Conservation (phyloP, 2,113 vertebrate genomes). For the Pituophis catenifer region DNA sequence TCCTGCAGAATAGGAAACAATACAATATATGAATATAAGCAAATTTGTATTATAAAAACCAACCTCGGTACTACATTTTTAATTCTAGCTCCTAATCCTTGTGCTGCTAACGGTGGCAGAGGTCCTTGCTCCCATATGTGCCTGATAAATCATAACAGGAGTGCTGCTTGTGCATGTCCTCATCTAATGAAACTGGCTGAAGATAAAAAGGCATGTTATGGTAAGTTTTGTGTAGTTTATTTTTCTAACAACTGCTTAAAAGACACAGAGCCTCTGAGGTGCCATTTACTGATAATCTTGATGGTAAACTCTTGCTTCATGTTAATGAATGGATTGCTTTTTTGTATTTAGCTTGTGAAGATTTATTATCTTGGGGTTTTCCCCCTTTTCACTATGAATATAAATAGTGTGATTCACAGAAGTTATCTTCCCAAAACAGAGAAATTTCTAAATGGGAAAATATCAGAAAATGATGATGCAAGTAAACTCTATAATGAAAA, state of each 20-base stretch:
- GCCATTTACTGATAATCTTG: not conserved
- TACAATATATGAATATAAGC: not conserved
- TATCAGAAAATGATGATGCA: slow-evolving; percentile 44
- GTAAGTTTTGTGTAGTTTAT: slow-evolving; percentile 70
- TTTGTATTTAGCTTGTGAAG: slow-evolving; percentile 1
- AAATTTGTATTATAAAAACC: not conserved
- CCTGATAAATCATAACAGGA: slow-evolving; percentile 91
- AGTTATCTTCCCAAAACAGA: slow-evolving; percentile 61
- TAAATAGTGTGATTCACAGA: slow-evolving; percentile 29
- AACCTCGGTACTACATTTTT: not conserved
- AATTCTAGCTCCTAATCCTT: slow-evolving; percentile 80
- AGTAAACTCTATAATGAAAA: slow-evolving; percentile 43
- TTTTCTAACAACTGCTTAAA: not conserved
- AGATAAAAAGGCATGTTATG: slow-evolving; percentile 89
- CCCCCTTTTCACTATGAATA: slow-evolving; percentile 25
- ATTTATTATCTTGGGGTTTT: slow-evolving; percentile 30
- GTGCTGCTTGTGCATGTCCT: slow-evolving; percentile 89
- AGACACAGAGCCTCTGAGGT: not conserved
- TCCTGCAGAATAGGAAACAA: not conserved
- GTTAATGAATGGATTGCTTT: slow-evolving; percentile 1
- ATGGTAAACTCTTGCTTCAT: slow-evolving; percentile 17
- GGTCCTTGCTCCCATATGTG: slow-evolving; percentile 97
- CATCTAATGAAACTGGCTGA: slow-evolving; percentile 93
- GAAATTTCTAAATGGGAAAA: slow-evolving; percentile 39
- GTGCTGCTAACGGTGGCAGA: slow-evolving; percentile 84